Conservation (phyloP, 2,888 invertebrate species). For the Graphium colonna region DNA sequence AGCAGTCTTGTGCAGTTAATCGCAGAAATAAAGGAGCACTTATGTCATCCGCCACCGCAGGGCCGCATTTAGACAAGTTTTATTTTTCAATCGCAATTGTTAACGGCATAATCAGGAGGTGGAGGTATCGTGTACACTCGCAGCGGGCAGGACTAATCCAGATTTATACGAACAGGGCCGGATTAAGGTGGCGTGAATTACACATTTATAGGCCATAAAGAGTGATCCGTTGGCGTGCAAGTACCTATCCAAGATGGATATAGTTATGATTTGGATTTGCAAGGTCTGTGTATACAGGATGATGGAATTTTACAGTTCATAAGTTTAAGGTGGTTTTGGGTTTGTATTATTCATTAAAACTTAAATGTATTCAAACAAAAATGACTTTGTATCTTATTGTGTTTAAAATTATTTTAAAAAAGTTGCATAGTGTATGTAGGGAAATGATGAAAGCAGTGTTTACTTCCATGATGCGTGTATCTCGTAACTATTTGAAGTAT, state of each 20-base stretch:
- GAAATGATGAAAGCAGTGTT: too few species aligned
- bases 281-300: constrained; percentile 27
- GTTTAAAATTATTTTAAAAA: too few species aligned
- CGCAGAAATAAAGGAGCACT: constrained; percentile 4
- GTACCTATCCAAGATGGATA: constrained; percentile 64
- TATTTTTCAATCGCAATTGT: constrained; percentile 79
- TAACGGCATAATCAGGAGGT: constrained; percentile 76
- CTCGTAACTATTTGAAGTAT: too few species aligned
- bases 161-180: constrained; percentile 74
- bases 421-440: too few species aligned
- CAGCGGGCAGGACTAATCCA: constrained; percentile 71
- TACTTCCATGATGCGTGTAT: too few species aligned
- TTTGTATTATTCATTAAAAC: too few species aligned
- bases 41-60: constrained; percentile 24
- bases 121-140: constrained; percentile 69
- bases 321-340: too few species aligned
- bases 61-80: constrained; percentile 42
- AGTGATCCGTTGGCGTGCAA: constrained; percentile 74
- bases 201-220: constrained; percentile 79
- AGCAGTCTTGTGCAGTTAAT: constrained; percentile 2
- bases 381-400: too few species aligned
- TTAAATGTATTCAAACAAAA: too few species aligned
- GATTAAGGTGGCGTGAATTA: constrained; percentile 80
- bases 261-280: constrained; percentile 67
- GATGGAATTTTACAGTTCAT: not conserved